Base-by-base conservation (phyloP, 2,113 vertebrate genomes). In the Suncus etruscus region DNA sequence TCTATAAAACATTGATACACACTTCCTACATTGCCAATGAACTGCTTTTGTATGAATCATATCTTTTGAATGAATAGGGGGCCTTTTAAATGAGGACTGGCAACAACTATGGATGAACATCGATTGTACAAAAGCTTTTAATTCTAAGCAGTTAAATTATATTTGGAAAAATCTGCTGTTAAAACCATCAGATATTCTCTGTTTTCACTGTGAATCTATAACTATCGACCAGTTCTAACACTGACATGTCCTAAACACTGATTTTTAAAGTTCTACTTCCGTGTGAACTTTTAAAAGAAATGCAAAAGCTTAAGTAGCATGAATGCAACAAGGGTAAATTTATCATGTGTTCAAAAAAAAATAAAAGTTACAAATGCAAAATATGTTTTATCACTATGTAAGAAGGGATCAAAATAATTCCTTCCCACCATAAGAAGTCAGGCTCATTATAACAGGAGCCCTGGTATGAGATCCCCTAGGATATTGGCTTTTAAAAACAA, bases 321-420 rank as follows among this genome's bases (percentile, higher is more conserved):
- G 78, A 93, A 27, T 25, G 66, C n/a, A 87, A 87, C 80, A 75
- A 18, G 29, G 68, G 61, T 78, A 84, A 78, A 90, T 92, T 89
- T 89, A 91, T 95, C 86, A 93, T 95, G 83, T 90, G 94, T 95
- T 32, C 27, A 80, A 95, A 63, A 51, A 39, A 39, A 93, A 94
- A 83, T 16, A 48, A 88, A 95, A 93, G 78, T 82, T 82, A 79
- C 69, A 87, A 94, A 86, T 86, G 80, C 48, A 94, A 93, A 94
- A 84, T 31, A 86, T 91, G 32, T 81, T 75, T 75, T 68, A 65
- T 27, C 86, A 75, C 47, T 18, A 63, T 89, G 45, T 39, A 91
- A 80, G 63, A 70, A 78, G 51, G 61, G 51, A 85, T 95, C 83
- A 93, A 66, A 95, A 92, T 24, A 70, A 86, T 90, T 54, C 65